Percentiles rank a stretch among this genome's conserved stretches.
phyloP scores from a whole-genome alignment of 2,888 invertebrate genomes.

The Macrostomum cliftonense region DNA sequence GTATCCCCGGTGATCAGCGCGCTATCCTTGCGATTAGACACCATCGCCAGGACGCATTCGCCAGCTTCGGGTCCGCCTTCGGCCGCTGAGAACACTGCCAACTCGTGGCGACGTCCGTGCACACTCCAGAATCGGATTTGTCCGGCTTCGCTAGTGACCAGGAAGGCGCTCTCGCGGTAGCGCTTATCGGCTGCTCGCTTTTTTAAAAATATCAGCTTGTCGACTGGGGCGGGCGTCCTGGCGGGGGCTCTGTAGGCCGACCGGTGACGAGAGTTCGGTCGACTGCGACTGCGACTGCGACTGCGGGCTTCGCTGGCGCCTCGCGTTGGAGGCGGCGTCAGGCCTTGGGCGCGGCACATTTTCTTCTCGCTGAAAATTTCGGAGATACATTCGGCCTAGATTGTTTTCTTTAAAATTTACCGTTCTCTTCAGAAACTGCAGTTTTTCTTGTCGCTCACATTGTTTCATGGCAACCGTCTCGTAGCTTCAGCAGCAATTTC shows the following conservation, averaged over 20 bases:
- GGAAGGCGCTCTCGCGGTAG: slow-evolving; percentile 22
- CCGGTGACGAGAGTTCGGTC: no score
- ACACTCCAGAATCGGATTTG: slow-evolving; percentile 32
- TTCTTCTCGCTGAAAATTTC: no score
- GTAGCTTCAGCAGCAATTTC: slow-evolving; percentile 23
- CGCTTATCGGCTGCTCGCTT: slow-evolving; percentile 18
- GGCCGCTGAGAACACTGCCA: slow-evolving; percentile 13
- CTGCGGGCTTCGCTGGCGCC: no score
- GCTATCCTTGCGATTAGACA: slow-evolving; percentile 51
- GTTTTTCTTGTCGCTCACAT: slow-evolving; percentile 17
- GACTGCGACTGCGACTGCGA: no score
- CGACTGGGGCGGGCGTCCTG: slow-evolving; percentile 22
- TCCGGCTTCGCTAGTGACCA: slow-evolving; percentile 34
- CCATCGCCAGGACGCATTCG: slow-evolving; percentile 42
- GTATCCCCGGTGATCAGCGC: slow-evolving; percentile 45
- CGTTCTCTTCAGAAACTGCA: no score
- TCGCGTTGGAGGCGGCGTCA: no score
- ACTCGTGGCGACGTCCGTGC: slow-evolving; percentile 20
- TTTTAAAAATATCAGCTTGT: slow-evolving; percentile 29
- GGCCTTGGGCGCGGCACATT: no score
- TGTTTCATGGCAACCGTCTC: slow-evolving; percentile 22
- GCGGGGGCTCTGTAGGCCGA: no score
- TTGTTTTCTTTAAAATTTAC: no score
- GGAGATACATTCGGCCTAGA: no score
- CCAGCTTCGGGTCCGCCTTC: no score